These are phyloP conservation scores for Erithacus rubecula DNA, from an alignment of 2,797 vertebrate species.

Conservation along the genomic window DNA sequence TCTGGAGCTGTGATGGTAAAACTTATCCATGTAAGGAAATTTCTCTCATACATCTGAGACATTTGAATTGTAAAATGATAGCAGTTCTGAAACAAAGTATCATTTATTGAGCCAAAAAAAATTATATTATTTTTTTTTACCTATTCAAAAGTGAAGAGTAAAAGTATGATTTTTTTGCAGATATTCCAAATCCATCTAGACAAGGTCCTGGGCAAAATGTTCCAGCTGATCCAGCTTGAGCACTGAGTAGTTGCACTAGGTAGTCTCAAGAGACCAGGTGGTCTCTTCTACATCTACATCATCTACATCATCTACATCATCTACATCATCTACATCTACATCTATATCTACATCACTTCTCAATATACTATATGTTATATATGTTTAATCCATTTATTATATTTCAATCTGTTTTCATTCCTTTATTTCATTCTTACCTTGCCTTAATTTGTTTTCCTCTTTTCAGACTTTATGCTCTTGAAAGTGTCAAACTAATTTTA, in stretches of 20 bases:
- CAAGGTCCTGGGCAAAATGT: neutral
- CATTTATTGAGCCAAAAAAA: neutral
- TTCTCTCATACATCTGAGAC: neutral
- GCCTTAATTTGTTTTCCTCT: neutral
- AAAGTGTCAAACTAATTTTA: neutral
- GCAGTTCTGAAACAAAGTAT: neutral
- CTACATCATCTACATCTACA: neutral
- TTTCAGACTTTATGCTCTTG: neutral
- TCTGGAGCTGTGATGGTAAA: neutral
- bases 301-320: no score
- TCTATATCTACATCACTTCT: neutral
- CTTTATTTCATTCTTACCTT: neutral
- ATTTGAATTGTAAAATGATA: neutral
- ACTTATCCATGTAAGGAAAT: neutral
- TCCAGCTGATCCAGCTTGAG: neutral
- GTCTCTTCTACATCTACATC: neutral
- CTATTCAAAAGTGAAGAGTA: neutral
- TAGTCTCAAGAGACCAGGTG: neutral
- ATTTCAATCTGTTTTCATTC: neutral
- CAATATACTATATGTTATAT: neutral
- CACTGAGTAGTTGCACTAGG: neutral
- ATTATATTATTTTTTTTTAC: neutral
- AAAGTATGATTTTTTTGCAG: neutral
- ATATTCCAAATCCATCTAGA: neutral
- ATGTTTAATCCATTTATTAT: neutral